Evolutionary conservation across 1,140 invertebrate species (phyloP).

Genomic region (Odontomachus brunneus): DNA sequence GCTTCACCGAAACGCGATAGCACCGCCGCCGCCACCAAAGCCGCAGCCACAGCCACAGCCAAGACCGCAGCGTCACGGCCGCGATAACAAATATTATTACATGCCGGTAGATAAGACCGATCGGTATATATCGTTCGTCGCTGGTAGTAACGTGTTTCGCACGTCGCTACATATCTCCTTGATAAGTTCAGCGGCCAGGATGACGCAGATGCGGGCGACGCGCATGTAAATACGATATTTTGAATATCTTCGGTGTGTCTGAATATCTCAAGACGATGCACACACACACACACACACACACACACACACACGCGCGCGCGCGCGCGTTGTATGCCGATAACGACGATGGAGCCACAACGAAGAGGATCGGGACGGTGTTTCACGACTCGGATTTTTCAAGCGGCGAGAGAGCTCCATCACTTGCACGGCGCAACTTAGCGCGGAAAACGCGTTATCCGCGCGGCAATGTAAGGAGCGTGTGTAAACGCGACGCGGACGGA

Average conservation of each 20-base stretch:
- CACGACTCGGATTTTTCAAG: too few relatives aligned
- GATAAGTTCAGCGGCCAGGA: slow-evolving; percentile 20
- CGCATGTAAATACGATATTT: slow-evolving; percentile 53
- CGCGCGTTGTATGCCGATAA: too few relatives aligned
- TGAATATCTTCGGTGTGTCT: slow-evolving; percentile 32
- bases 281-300: too few relatives aligned
- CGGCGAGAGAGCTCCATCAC: too few relatives aligned
- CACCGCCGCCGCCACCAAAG: not conserved
- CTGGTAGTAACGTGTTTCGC: not conserved
- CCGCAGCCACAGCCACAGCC: not conserved
- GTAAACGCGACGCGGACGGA: too few relatives aligned
- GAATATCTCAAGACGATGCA: slow-evolving; percentile 13
- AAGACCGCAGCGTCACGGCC: not conserved
- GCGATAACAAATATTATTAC: slow-evolving; percentile 54
- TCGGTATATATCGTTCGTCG: slow-evolving; percentile 34
- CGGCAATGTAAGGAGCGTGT: too few relatives aligned
- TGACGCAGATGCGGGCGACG: slow-evolving; percentile 17
- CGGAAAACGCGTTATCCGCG: too few relatives aligned
- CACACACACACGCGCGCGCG: too few relatives aligned
- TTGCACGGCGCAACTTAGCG: too few relatives aligned
- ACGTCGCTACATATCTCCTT: slow-evolving; percentile 25
- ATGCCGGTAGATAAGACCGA: slow-evolving; percentile 38
- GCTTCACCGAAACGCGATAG: slow-evolving; percentile 35
- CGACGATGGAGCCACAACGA: too few relatives aligned
- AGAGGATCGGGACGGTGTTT: too few relatives aligned